phyloP scores from a whole-genome alignment of 2,888 invertebrate species.

The Acleris literana region DNA sequence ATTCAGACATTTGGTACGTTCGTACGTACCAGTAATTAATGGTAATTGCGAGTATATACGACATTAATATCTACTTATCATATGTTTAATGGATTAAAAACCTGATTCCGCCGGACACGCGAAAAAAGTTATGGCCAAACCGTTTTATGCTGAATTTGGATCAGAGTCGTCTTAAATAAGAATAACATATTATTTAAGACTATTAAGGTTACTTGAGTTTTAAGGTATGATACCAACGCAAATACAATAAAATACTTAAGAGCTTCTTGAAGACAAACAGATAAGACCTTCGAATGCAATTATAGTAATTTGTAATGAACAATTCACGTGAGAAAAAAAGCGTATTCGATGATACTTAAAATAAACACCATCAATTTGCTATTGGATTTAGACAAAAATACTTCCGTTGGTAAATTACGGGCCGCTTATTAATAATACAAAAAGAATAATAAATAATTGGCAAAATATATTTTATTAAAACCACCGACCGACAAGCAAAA shows the following conservation, averaged over 20 bases:
- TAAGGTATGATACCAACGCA: no score
- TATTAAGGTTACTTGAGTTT: no score
- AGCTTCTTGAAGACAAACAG: background rate
- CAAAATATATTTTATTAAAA: no score
- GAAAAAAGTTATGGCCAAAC: background rate
- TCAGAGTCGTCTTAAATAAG: no score
- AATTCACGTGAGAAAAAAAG: background rate
- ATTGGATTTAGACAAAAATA: conserved; percentile 10
- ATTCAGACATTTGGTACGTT: no score
- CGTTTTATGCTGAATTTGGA: no score
- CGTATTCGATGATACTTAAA: conserved; percentile 17
- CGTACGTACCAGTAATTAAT: no score
- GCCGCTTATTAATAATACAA: background rate
- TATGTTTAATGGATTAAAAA: background rate
- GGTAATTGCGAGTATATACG: background rate
- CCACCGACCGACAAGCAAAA: no score
- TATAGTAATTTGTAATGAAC: conserved; percentile 14
- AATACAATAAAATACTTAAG: no score
- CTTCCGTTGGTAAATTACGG: conserved; percentile 1
- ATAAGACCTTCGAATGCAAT: conserved; percentile 32
- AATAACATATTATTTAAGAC: no score
- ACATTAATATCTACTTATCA: background rate
- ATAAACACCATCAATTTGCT: conserved; percentile 25
- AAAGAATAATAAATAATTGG: no score
- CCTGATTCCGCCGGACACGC: background rate